These are phyloP conservation scores for Microplitis mediator DNA, from an alignment of 1,140 invertebrate genomes.

Conservation along the genomic window DNA sequence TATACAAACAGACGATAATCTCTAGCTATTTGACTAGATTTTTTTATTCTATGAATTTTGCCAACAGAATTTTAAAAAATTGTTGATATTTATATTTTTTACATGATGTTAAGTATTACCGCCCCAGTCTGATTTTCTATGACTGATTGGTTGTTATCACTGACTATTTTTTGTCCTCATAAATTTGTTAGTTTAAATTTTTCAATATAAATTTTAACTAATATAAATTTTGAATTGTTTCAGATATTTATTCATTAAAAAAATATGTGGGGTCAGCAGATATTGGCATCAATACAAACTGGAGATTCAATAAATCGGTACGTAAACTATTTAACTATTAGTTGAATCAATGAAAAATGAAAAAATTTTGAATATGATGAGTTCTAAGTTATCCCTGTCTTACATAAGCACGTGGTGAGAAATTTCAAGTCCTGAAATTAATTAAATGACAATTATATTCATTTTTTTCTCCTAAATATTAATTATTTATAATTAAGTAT, in stretches of 20 bases:
- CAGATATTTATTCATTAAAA: background rate
- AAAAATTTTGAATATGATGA: conserved; percentile 39
- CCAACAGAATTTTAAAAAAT: no score
- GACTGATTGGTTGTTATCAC: conserved; percentile 42
- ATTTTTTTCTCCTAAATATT: background rate
- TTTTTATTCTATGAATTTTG: no score
- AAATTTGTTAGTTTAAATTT: background rate
- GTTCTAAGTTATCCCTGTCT: conserved; percentile 52
- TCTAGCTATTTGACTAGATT: no score
- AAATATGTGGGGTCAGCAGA: background rate
- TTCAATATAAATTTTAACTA: background rate
- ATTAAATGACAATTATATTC: background rate
- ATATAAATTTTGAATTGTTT: conserved; percentile 1
- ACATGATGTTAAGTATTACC: conserved; percentile 39
- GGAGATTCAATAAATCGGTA: conserved; percentile 10
- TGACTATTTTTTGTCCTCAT: background rate
- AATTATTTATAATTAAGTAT: background rate
- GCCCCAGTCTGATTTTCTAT: conserved; percentile 50
- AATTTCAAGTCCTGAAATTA: conserved; percentile 36
- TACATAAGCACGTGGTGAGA: conserved; percentile 44
- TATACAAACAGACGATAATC: no score
- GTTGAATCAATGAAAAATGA: conserved; percentile 5
- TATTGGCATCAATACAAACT: background rate
- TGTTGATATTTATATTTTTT: background rate
- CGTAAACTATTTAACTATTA: background rate